Percentiles rank a stretch among this genome's conserved stretches.
phyloP scores from a whole-genome alignment of 2,888 invertebrate species.

The Odontocolon sp. region DNA sequence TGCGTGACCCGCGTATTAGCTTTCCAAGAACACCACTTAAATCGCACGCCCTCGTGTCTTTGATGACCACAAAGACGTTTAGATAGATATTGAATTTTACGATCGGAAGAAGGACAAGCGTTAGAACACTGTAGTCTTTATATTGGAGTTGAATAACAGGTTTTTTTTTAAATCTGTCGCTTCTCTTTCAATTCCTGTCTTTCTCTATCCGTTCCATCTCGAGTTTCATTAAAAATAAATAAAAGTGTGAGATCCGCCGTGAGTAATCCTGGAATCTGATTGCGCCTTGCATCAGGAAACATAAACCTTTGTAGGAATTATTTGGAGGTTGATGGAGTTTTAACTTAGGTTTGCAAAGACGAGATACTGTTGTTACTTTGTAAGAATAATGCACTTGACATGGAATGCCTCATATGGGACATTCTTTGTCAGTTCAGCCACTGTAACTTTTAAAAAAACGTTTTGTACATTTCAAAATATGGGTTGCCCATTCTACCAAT shows the following conservation, averaged over 20 bases:
- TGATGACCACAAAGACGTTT: not conserved
- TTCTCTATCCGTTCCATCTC: slow-evolving; percentile 14
- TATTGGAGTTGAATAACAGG: slow-evolving; percentile 16
- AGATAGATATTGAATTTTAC: slow-evolving; percentile 44
- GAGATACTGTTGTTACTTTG: too few relatives aligned
- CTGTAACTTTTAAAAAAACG: too few relatives aligned
- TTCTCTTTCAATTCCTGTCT: slow-evolving; percentile 33
- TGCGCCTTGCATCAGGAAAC: not conserved
- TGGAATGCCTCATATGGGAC: too few relatives aligned
- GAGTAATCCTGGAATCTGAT: not conserved
- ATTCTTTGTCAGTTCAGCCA: too few relatives aligned
- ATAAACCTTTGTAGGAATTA: not conserved
- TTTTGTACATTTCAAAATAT: too few relatives aligned
- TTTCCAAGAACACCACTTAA: slow-evolving; percentile 50
- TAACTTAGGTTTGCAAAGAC: too few relatives aligned
- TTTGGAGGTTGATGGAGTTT: too few relatives aligned
- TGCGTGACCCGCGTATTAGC: slow-evolving; percentile 6
- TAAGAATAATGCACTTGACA: too few relatives aligned
- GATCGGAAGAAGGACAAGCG: slow-evolving; percentile 39
- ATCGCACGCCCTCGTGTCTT: slow-evolving; percentile 18
- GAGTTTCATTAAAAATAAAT: slow-evolving; percentile 25
- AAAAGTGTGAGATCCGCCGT: slow-evolving; percentile 26
- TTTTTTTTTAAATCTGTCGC: slow-evolving; percentile 29
- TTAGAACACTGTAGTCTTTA: slow-evolving; percentile 31
- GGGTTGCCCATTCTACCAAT: too few relatives aligned